Percentiles rank a stretch among this genome's conserved stretches.
phyloP scores from a whole-genome alignment of 2,888 invertebrate genomes.

The Neoaliturus tenellus region DNA sequence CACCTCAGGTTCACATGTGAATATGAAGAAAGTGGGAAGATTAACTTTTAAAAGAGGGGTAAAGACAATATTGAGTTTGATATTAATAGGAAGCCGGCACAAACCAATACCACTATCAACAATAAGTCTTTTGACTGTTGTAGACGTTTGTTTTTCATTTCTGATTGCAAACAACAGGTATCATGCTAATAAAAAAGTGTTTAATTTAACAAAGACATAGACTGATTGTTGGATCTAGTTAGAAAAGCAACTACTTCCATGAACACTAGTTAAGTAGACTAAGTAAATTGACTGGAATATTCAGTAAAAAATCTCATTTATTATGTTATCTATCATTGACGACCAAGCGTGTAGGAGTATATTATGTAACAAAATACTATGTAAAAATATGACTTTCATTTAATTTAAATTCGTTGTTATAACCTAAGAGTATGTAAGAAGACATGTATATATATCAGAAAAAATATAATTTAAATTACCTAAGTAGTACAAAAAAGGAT shows the following conservation, averaged over 20 bases:
- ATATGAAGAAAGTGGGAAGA: too few species aligned
- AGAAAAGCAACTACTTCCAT: slow-evolving; percentile 10
- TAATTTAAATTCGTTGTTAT: slow-evolving; percentile 8
- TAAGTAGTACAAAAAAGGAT: slow-evolving; percentile 14
- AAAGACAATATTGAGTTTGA: too few species aligned
- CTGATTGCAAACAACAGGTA: too few species aligned
- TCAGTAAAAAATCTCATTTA: not conserved
- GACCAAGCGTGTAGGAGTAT: not conserved
- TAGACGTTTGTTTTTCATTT: too few species aligned
- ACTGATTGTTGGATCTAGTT: not conserved
- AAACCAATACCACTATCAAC: too few species aligned
- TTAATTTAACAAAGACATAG: not conserved
- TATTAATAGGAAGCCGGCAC: too few species aligned
- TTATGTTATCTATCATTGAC: not conserved
- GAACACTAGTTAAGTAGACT: slow-evolving; percentile 39
- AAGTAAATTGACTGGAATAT: slow-evolving; percentile 55
- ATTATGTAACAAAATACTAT: not conserved
- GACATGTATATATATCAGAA: not conserved
- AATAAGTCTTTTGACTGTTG: too few species aligned
- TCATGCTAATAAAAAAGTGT: too few species aligned
- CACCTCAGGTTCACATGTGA: too few species aligned
- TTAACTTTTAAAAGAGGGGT: too few species aligned
- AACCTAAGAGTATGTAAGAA: not conserved
- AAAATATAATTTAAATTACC: slow-evolving; percentile 11
- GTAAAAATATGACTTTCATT: not conserved